Base-by-base conservation (phyloP, 37 sponge, comb jelly and placozoan species). In the Eunapius fragilis region DNA sequence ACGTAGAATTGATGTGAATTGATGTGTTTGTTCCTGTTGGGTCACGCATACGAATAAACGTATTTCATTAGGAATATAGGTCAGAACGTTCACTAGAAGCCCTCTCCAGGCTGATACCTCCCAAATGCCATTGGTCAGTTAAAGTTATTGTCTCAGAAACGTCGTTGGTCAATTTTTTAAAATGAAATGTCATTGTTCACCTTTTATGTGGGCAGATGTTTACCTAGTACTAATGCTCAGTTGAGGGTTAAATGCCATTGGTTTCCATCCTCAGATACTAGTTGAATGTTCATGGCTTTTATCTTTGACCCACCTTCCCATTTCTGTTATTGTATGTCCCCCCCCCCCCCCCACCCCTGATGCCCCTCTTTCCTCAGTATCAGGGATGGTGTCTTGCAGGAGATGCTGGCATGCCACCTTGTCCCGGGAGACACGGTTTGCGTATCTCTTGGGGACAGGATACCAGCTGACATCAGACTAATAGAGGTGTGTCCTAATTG, bases 51-150 rank as follows among this genome's bases (percentile, higher is more conserved):
- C n/a, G n/a, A n/a, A n/a, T n/a, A n/a, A n/a, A 45, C 9, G 47
- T 45, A 9, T 58, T 17, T 74, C 28, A 47, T 17, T 80, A 98
- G 93, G 99, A 99, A 82, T 99, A 99, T 75, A 81, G 99, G 33
- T 96, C 96, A 10, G 99, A 99, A 85, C 90, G 93, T 32, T 95
- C 96, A 5, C 86, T 99, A n/a, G 93, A 99, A 41, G 98, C 96
- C 19, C 88, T 99, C 34, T 89, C 80, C 72, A 80, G 94, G 75
- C 89, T 99, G 38, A 94, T 99, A 26, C 99, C 99, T 17, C 98
- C 93, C 31, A 96, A 94, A 37, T 97, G 98, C 71, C 98, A 99
- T 81, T 97, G 98, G 98, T 93, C n/a, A 86, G 87, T 78, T 73
- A 32, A 45, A 4, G 25, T 11, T 25, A 37, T 25, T 47, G 0